Conservation (phyloP, 2,113 vertebrate species). For the Tylochromis polylepis region DNA sequence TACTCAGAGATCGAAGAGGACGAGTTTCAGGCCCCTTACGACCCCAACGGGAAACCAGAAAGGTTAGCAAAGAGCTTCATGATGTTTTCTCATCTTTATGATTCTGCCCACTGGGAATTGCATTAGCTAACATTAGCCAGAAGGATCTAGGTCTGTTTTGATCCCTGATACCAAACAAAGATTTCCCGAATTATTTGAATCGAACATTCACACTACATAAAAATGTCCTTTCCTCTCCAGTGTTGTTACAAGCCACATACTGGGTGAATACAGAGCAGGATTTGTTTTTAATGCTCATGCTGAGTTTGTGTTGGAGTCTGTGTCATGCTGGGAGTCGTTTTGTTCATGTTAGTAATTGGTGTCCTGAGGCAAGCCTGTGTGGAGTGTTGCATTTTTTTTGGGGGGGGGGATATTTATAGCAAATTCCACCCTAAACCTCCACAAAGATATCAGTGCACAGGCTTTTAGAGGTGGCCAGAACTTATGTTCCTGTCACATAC, state of each 20-base stretch:
- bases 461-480: not conserved
- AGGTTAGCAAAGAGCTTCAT: slow-evolving; percentile 68
- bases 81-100: not conserved
- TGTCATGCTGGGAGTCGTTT: not conserved
- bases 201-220: not conserved
- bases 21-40: slow-evolving; percentile 89
- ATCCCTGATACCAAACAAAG: not conserved
- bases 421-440: not conserved
- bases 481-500: no score
- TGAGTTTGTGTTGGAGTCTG: not conserved
- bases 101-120: not conserved
- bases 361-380: not conserved
- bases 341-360: not conserved
- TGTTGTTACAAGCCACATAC: not conserved
- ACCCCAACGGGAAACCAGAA: slow-evolving; percentile 95
- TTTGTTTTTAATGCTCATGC: not conserved
- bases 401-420: no score
- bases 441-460: not conserved
- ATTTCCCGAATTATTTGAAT: not conserved
- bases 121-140: fast-evolving
- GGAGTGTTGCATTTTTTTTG: fast-evolving
- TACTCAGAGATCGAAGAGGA: slow-evolving; percentile 97
- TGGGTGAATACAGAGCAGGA: not conserved
- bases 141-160: not conserved
- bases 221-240: not conserved